Evolutionary conservation across 2,113 vertebrate species (phyloP).

Genomic region (Plotosus lineatus): DNA sequence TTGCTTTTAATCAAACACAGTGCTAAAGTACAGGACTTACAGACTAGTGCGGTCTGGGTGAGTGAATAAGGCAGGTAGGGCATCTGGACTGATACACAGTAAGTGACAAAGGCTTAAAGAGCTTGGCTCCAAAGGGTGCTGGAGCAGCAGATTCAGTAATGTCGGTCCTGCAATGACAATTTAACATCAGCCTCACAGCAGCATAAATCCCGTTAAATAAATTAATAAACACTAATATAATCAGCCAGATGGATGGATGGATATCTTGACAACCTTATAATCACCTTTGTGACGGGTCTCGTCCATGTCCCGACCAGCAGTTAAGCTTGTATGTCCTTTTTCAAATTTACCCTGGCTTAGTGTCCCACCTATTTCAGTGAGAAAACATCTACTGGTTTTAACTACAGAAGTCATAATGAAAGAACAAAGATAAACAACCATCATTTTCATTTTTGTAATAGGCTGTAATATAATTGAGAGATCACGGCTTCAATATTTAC

Average conservation of each 20-base stretch:
- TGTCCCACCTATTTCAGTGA: slow-evolving; percentile 30
- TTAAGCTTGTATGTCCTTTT: slow-evolving; percentile 42
- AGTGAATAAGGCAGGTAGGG: slow-evolving; percentile 50
- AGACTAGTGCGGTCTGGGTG: slow-evolving; percentile 59
- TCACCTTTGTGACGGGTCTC: slow-evolving; percentile 57
- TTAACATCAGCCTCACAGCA: slow-evolving; percentile 5
- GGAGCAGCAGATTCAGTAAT: slow-evolving; percentile 84
- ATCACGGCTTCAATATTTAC: background rate
- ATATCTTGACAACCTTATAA: too few species aligned
- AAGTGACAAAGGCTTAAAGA: slow-evolving; percentile 83
- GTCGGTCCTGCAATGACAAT: slow-evolving; percentile 71
- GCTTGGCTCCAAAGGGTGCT: slow-evolving; percentile 81
- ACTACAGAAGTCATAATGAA: background rate
- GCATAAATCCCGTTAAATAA: background rate
- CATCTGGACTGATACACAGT: slow-evolving; percentile 74
- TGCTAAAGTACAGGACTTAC: slow-evolving; percentile 59
- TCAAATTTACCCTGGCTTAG: background rate
- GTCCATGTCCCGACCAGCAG: slow-evolving; percentile 53
- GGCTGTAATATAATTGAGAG: background rate
- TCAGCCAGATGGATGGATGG: too few species aligned
- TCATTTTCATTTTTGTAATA: background rate
- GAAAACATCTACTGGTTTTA: background rate
- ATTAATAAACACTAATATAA: background rate
- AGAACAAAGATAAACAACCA: too few species aligned
- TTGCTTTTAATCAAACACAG: background rate